phyloP scores from a whole-genome alignment of 2,797 vertebrate species.

The Synaphobranchus kaupii region DNA sequence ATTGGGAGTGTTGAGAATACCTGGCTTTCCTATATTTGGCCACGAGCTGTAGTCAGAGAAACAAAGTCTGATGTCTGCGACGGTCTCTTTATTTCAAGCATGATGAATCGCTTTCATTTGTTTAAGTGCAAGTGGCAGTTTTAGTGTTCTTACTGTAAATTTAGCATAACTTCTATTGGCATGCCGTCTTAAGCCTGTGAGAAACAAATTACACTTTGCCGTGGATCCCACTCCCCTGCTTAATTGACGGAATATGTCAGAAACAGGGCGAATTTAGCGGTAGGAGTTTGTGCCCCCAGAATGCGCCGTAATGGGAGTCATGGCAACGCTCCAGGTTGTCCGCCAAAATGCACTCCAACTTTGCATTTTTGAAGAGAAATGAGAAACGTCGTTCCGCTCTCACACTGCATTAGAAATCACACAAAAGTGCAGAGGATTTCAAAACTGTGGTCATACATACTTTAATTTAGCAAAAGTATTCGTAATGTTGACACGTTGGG shows the following conservation, averaged over 20 bases:
- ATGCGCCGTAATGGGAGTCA: conserved; percentile 84
- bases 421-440: conserved; percentile 8
- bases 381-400: conserved; percentile 34
- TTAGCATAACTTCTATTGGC: conserved; percentile 83
- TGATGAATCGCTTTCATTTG: conserved; percentile 85
- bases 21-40: conserved; percentile 89
- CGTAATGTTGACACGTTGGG: conserved; percentile 35
- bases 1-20: conserved; percentile 81
- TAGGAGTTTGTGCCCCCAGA: conserved; percentile 71
- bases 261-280: conserved; percentile 79
- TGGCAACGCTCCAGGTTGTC: conserved; percentile 78
- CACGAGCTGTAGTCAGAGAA: conserved; percentile 71
- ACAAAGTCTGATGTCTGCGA: conserved; percentile 72
- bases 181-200: conserved; percentile 79
- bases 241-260: conserved; percentile 86
- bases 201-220: conserved; percentile 85
- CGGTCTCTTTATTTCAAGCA: conserved; percentile 77
- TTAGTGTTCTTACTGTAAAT: conserved; percentile 88
- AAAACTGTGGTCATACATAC: not conserved
- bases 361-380: conserved; percentile 24
- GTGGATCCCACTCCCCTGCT: conserved; percentile 56
- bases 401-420: conserved; percentile 3
- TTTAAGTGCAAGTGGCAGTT: conserved; percentile 84
- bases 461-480: conserved; percentile 45
- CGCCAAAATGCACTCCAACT: conserved; percentile 24